Evolutionary conservation across 2,888 invertebrate genomes (phyloP).

Genomic region (Aphodius granarius): DNA sequence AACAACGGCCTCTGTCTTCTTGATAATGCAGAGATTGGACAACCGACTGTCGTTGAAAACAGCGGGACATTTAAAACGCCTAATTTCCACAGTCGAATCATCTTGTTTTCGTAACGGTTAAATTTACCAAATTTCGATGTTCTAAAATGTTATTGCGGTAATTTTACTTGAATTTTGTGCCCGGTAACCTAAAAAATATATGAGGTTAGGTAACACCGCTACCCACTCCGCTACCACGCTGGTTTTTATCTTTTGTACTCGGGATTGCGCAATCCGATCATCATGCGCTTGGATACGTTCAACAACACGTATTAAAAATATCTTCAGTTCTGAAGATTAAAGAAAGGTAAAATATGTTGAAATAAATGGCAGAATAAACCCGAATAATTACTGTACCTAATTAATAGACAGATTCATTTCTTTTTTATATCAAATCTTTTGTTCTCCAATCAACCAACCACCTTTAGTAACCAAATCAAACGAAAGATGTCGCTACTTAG

Average conservation of each 20-base stretch:
- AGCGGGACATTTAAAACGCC: neutral
- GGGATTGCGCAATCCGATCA: neutral
- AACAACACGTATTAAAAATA: no score
- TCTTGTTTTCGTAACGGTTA: neutral
- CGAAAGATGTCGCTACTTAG: neutral
- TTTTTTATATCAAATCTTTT: no score
- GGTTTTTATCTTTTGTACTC: neutral
- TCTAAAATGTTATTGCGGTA: neutral
- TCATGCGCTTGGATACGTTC: no score
- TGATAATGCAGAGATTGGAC: neutral
- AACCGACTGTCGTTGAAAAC: neutral
- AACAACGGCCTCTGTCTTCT: neutral
- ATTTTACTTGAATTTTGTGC: neutral
- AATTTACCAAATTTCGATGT: neutral
- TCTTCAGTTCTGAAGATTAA: no score
- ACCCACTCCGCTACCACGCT: neutral
- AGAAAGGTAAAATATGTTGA: no score
- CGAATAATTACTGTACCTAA: no score
- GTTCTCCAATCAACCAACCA: no score
- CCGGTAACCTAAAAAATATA: neutral
- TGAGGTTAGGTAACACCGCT: neutral
- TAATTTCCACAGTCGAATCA: neutral
- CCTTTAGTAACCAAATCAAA: neutral
- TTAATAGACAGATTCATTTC: no score
- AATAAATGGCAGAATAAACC: no score